Evolutionary conservation across 1,140 invertebrate genomes (phyloP), one percentile per base, ranked within the genome.

Genomic region (Diuraphis noxia): DNA sequence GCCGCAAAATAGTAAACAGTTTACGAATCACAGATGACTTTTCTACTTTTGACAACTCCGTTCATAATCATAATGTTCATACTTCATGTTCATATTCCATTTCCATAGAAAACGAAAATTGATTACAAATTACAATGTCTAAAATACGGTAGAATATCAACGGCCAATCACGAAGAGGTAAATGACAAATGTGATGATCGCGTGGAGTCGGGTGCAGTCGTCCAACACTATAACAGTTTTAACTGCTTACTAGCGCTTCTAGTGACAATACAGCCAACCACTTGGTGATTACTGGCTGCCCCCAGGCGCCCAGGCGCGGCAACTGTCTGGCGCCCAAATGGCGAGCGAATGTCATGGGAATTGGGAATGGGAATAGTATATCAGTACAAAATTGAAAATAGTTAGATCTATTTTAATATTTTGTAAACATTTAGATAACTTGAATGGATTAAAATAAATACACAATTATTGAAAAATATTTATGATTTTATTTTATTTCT

Each of bases 11-110:
- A 17, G 56, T 17, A n/a, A 72, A n/a, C 30, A n/a, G 30, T n/a
- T 72, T 3, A 17, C 52, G 13, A 10, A 17, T 63, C 2, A 63
- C 56, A 19, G 10, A 13, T 63, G 10, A 13, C 10, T n/a, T 3
- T 72, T 72, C 56, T n/a, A 72, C 7, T n/a, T n/a, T n/a, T 30
- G 23, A 52, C 49, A 52, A 52, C 52, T 49, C 46, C 13, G 17
- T 0, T 25, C 2, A 9, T 0, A 43, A 8, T 56, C 8, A 8
- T 0, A 0, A 43, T 1, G 43, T 56, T 30, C 9, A 30, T 30
- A 56, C 0, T 25, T 25, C 56, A 72, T 6, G 23, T 8, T n/a
- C n/a, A n/a, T n/a, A n/a, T n/a, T n/a, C n/a, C n/a, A n/a, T n/a
- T n/a, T 23, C 19, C 19, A 49, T 21, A 17, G n/a, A n/a, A 72